A percentile compares a stretch with the other conserved stretches of the same genome.
Evolutionary conservation across 2,888 invertebrate genomes (phyloP).

Genomic region (Crepidodera aurea): DNA sequence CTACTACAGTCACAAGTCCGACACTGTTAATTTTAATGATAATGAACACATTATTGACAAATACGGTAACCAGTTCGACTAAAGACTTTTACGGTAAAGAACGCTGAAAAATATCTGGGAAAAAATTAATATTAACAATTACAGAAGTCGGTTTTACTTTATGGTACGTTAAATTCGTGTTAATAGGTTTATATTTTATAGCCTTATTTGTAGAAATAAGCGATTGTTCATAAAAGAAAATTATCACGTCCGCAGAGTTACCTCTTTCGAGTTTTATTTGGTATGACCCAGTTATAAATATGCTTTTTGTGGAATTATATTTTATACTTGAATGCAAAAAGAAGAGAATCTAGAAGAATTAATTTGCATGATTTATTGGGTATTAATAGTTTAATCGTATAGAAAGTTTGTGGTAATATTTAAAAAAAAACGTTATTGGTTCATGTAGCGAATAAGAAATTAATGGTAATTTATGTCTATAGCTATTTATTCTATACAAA

Average conservation of each 20-base stretch:
- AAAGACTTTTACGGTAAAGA: neutral
- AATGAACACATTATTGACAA: conserved; percentile 23
- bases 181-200: conserved; percentile 34
- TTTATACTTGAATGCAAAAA: neutral
- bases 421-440: too few species aligned
- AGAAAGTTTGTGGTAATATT: conserved; percentile 3
- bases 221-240: conserved; percentile 32
- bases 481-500: too few species aligned
- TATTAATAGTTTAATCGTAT: neutral
- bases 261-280: too few species aligned
- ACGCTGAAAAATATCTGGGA: conserved; percentile 2
- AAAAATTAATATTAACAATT: conserved; percentile 26
- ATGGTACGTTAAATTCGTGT: conserved; percentile 30
- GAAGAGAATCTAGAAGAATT: neutral
- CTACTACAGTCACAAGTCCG: neutral
- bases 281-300: conserved; percentile 3
- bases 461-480: too few species aligned
- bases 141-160: conserved; percentile 23
- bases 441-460: too few species aligned
- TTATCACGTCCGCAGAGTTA: conserved; percentile 34
- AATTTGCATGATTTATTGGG: neutral
- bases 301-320: conserved; percentile 9
- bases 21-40: neutral
- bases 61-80: conserved; percentile 19
- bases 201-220: conserved; percentile 35